Evolutionary conservation across 2,797 vertebrate genomes (phyloP).

Genomic region (Enteromius paludinosus): DNA sequence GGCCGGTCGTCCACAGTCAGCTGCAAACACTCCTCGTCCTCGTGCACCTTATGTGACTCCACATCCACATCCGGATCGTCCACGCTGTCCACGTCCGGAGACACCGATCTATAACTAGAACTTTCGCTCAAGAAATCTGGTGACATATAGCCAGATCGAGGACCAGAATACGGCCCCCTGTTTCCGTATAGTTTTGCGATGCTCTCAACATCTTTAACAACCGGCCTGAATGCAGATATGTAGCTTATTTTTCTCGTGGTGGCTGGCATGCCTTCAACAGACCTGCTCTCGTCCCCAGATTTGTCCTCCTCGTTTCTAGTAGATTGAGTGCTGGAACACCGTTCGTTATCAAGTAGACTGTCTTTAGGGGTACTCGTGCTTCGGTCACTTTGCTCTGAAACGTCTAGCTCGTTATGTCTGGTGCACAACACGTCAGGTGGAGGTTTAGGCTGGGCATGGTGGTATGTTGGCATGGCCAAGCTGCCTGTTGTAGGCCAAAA

Average conservation of each 20-base stretch:
- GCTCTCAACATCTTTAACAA: conserved; percentile 93
- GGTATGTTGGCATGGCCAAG: conserved; percentile 88
- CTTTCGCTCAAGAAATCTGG: conserved; percentile 94
- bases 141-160: conserved; percentile 85
- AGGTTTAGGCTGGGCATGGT: conserved; percentile 85
- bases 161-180: conserved; percentile 79
- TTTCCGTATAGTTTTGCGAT: conserved; percentile 94
- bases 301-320: conserved; percentile 80
- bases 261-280: conserved; percentile 71
- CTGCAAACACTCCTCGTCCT: conserved; percentile 83
- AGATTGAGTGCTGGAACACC: conserved; percentile 83
- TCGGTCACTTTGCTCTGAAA: conserved; percentile 79
- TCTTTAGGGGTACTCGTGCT: conserved; percentile 82
- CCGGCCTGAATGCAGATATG: conserved; percentile 94
- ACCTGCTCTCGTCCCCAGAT: conserved; percentile 81
- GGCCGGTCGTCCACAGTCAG: conserved; percentile 72
- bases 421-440: conserved; percentile 76
- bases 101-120: conserved; percentile 92
- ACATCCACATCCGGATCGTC: conserved; percentile 89
- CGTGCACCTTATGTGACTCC: conserved; percentile 87
- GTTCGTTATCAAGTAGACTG: conserved; percentile 76
- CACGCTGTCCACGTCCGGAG: conserved; percentile 90
- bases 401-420: conserved; percentile 75
- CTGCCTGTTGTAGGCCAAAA: conserved; percentile 93
- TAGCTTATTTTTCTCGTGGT: conserved; percentile 87